Conservation (phyloP, 2,888 invertebrate species). For the Drosophila diplacantha region DNA sequence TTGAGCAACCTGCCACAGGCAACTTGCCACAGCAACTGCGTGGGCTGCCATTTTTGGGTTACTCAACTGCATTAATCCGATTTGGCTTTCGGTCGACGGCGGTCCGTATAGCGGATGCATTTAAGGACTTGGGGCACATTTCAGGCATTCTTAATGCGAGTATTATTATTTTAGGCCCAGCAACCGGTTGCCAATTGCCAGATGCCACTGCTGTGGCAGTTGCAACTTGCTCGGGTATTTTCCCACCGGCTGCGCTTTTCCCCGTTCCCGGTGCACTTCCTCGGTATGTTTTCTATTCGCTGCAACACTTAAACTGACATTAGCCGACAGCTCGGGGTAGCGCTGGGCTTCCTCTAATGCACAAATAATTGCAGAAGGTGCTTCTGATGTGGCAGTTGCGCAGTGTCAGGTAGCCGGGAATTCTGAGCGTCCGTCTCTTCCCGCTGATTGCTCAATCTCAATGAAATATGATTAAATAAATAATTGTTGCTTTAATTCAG, state of each 20-base stretch:
- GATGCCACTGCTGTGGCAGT: constrained; percentile 13
- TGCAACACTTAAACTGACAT: constrained; percentile 71
- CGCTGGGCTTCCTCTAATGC: constrained; percentile 61
- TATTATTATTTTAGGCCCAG: constrained; percentile 29
- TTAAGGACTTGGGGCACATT: constrained; percentile 63
- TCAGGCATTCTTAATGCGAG: constrained; percentile 55
- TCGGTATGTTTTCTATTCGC: constrained; percentile 54
- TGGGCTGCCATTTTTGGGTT: constrained; percentile 60
- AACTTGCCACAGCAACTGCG: constrained; percentile 35
- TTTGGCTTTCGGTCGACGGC: constrained; percentile 8
- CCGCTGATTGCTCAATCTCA: constrained; percentile 67
- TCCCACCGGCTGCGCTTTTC: constrained; percentile 54
- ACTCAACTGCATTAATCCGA: constrained; percentile 40
- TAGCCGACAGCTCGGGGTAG: constrained; percentile 52
- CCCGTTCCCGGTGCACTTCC: constrained; percentile 34
- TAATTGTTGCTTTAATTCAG: constrained; percentile 70
- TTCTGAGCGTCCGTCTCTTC: constrained; percentile 27
- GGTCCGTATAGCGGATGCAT: constrained; percentile 42
- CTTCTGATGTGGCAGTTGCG: constrained; percentile 30
- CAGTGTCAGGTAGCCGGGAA: constrained; percentile 37
- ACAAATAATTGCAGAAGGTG: constrained; percentile 69
- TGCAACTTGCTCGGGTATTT: constrained; percentile 34
- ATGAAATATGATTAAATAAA: constrained; percentile 73
- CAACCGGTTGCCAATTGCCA: constrained; percentile 22
- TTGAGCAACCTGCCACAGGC: constrained; percentile 39